Evolutionary conservation across 2,113 vertebrate species (phyloP), one percentile per base, ranked within the genome.

Genomic region (Dipodomys ordii): DNA sequence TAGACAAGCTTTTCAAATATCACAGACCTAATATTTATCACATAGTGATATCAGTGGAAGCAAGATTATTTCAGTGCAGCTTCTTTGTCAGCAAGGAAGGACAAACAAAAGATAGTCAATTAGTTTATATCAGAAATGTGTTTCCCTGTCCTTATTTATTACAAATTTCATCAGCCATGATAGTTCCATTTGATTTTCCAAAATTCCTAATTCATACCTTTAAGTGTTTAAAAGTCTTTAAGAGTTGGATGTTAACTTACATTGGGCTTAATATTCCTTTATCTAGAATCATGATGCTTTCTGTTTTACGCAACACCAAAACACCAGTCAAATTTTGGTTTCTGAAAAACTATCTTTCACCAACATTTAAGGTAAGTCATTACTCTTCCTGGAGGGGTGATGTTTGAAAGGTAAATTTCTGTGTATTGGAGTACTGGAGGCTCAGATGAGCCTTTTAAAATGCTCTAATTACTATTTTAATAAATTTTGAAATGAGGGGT

Each of bases 261-360:
- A 87, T 89, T 95, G 86, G 74, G 74, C 89, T 97, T 96, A 88
- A 44, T 96, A n/a, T 96, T 96, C 69, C 96, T 95, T 97, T 83
- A 98, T 98, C 96, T 98, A 99, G 99, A 98, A 99, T 99, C 97
- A 99, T 99, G 99, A 99, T 99, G 99, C 98, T 99, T 83, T 99
- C 99, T 71, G 99, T 99, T 93, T 98, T 99, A 87, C 98, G 97
- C 74, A 98, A 99, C 95, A 99, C 99, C 88, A 98, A 99, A 98
- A 99, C 99, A 30, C 99, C 99, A 15, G 99, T 99, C 97, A 99
- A 99, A 97, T 99, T 99, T 97, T 99, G 99, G 99, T 99, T 99
- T 98, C 98, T 99, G 97, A 99, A 99, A 98, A 99, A 99, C 97
- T 99, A 99, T 93, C 99, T 99, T 76, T 99, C 99, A 1, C 99